Evolutionary conservation across 2,113 vertebrate species (phyloP).

Genomic region (Mirza zaza): DNA sequence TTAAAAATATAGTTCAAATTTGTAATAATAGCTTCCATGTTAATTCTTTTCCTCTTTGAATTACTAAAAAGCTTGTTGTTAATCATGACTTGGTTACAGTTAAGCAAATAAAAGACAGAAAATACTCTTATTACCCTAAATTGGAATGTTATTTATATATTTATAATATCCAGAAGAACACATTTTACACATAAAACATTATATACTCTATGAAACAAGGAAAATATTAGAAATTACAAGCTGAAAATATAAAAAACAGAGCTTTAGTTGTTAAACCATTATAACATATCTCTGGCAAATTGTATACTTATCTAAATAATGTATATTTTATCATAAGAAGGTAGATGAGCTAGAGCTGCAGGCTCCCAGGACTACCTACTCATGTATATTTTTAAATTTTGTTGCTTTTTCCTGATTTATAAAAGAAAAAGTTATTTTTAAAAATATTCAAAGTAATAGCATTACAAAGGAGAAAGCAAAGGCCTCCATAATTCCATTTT

Average conservation of each 20-base stretch:
- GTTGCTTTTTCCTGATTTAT: conserved; percentile 13
- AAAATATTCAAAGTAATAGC: neutral
- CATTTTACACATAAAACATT: neutral
- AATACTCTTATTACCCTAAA: neutral
- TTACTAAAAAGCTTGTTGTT: neutral
- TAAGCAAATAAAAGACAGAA: neutral
- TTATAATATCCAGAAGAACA: conserved; percentile 26
- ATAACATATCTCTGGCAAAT: neutral
- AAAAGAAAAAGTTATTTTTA: conserved; percentile 21
- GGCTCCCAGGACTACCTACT: neutral
- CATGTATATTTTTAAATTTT: neutral
- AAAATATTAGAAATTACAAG: conserved; percentile 20
- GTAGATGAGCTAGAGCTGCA: neutral
- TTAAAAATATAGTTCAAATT: neutral
- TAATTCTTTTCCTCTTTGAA: neutral
- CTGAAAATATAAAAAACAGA: conserved; percentile 25
- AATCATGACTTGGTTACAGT: neutral
- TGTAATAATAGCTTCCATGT: neutral
- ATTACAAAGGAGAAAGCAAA: neutral
- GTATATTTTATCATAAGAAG: neutral
- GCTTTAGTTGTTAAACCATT: conserved; percentile 26
- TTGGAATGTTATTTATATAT: conserved; percentile 35
- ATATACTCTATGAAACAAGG: neutral
- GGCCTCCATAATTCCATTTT: neutral
- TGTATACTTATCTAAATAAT: conserved; percentile 6